phyloP scores from a whole-genome alignment of 2,797 vertebrate genomes.

The Babyrousa celebensis region DNA sequence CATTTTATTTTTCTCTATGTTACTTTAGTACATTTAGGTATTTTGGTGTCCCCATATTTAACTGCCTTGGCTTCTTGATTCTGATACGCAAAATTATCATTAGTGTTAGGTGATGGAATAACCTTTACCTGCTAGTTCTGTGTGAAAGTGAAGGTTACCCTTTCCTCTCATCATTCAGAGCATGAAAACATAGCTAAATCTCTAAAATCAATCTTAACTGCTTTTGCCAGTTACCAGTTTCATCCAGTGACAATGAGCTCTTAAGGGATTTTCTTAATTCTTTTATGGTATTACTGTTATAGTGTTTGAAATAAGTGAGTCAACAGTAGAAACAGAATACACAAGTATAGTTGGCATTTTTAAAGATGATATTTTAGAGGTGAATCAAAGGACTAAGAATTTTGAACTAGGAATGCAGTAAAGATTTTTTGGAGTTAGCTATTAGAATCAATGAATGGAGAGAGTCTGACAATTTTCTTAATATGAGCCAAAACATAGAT shows the following conservation, averaged over 20 bases:
- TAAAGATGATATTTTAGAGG: neutral
- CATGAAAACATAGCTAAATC: neutral
- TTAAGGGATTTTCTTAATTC: conserved; percentile 16
- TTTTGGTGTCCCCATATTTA: neutral
- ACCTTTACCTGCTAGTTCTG: neutral
- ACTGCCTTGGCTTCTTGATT: neutral
- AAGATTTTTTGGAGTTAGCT: neutral
- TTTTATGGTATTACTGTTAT: neutral
- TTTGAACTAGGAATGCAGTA: neutral
- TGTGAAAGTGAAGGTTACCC: neutral
- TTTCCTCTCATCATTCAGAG: conserved; percentile 41
- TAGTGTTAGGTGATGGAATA: neutral
- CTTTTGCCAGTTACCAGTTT: conserved; percentile 36
- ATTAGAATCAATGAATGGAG: neutral
- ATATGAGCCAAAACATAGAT: neutral
- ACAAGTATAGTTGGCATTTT: neutral
- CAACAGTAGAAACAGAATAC: neutral
- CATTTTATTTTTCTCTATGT: neutral
- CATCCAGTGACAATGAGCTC: neutral
- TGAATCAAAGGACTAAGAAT: neutral
- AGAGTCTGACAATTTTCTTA: neutral
- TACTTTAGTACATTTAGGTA: neutral
- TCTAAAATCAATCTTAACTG: neutral
- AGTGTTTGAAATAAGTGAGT: conserved; percentile 23
- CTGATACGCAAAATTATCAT: neutral